phyloP scores from a whole-genome alignment of 64 coral and sea anemone genomes.

The Anthopleura sola region DNA sequence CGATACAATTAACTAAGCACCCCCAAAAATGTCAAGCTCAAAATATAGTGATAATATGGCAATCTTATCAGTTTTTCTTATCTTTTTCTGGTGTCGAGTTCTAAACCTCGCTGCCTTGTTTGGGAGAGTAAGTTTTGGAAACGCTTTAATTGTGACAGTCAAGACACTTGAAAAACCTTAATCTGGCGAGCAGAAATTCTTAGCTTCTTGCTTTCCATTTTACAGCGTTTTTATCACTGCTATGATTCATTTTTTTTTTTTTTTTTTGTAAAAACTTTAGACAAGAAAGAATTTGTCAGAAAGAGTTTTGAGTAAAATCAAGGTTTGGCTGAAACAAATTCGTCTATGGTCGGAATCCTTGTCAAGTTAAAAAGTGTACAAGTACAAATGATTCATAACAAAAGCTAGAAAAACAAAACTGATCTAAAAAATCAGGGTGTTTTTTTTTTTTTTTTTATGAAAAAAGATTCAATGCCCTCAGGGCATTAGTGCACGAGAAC shows the following conservation, averaged over 20 bases:
- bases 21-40: neutral
- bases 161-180: neutral
- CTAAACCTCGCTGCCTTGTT: neutral
- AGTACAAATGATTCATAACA: neutral
- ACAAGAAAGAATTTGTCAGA: neutral
- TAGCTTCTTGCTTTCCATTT: neutral
- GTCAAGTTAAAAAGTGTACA: neutral
- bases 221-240: neutral
- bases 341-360: no score
- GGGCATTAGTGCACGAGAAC: neutral
- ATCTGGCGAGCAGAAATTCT: neutral
- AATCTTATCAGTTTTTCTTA: neutral
- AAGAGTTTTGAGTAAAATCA: neutral
- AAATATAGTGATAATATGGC: neutral
- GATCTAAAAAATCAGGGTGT: no score
- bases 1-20: slow-evolving; percentile 12
- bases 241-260: no score
- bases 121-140: slow-evolving; percentile 4
- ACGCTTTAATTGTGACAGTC: neutral
- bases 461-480: neutral
- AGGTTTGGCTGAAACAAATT: no score
- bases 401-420: neutral
- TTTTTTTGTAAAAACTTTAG: neutral
- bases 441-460: no score
- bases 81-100: neutral